phyloP scores from a whole-genome alignment of 2,113 vertebrate genomes.

The Hyperopisus bebe region DNA sequence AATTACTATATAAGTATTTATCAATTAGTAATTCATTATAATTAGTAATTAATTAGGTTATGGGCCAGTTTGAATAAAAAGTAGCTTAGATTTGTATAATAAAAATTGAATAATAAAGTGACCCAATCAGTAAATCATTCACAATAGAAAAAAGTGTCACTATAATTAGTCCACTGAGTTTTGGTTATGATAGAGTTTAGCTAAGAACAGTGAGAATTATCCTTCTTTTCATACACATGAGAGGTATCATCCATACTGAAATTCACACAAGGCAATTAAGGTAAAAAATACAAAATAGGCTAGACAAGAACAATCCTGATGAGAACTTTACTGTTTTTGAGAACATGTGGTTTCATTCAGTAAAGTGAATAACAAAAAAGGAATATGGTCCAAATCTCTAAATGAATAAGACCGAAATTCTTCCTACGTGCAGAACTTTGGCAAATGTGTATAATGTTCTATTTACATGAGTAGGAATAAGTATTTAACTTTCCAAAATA shows the following conservation, averaged over 20 bases:
- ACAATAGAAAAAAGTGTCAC: background rate
- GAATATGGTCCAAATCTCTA: background rate
- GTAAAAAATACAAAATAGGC: background rate
- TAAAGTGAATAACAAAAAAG: background rate
- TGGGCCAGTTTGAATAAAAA: background rate
- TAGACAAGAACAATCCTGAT: background rate
- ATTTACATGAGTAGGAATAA: background rate
- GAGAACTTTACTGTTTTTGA: background rate
- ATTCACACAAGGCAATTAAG: background rate
- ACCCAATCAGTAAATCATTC: background rate
- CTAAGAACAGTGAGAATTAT: background rate
- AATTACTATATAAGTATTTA: too few species aligned
- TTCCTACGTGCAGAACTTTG: background rate
- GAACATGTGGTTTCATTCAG: background rate
- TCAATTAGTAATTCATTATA: too few species aligned
- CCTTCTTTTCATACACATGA: background rate
- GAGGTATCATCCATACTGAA: background rate
- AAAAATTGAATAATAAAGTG: background rate
- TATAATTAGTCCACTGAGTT: background rate
- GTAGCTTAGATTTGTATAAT: background rate
- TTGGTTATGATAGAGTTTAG: background rate
- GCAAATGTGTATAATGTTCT: background rate
- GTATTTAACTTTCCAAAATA: background rate
- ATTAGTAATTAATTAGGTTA: background rate
- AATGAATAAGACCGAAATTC: background rate